phyloP scores from a whole-genome alignment of 1,140 invertebrate genomes.

The Dendroctonus valens region DNA sequence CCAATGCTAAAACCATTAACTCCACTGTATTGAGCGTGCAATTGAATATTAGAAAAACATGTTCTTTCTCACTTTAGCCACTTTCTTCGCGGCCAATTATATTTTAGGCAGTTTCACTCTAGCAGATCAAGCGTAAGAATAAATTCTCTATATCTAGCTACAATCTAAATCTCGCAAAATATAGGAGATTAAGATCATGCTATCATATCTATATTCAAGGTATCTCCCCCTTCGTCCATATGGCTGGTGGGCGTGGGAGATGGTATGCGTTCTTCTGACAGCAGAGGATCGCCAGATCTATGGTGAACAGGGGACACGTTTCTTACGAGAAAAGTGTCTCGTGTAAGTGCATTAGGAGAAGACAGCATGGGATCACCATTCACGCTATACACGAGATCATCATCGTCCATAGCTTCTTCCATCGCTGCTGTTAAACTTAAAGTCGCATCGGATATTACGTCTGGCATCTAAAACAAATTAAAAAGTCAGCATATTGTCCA shows the following conservation, averaged over 20 bases:
- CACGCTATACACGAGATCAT: conserved; percentile 61
- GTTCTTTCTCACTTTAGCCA: not conserved
- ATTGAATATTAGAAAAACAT: not conserved
- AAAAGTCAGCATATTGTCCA: not conserved
- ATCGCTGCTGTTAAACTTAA: conserved; percentile 70
- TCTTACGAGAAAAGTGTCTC: conserved; percentile 39
- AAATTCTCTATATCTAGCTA: conserved; percentile 14
- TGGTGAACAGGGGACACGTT: conserved; percentile 40
- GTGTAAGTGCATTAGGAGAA: conserved; percentile 50
- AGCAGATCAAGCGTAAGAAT: conserved; percentile 11
- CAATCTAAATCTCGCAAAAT: conserved; percentile 23
- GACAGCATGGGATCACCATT: conserved; percentile 64
- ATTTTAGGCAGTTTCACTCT: not conserved
- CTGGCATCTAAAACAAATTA: conserved; percentile 53
- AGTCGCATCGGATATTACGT: conserved; percentile 57
- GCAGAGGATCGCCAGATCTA: conserved; percentile 40
- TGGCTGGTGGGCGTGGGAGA: conserved; percentile 47
- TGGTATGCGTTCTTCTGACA: conserved; percentile 46
- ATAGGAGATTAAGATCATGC: conserved; percentile 44
- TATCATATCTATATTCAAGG: conserved; percentile 51
- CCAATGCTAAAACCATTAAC: too few species aligned
- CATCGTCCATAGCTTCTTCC: conserved; percentile 81
- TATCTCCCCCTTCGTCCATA: conserved; percentile 49
- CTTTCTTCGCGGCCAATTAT: not conserved
- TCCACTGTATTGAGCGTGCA: too few species aligned